phyloP scores from a whole-genome alignment of 2,797 vertebrate species.

The Manis javanica region DNA sequence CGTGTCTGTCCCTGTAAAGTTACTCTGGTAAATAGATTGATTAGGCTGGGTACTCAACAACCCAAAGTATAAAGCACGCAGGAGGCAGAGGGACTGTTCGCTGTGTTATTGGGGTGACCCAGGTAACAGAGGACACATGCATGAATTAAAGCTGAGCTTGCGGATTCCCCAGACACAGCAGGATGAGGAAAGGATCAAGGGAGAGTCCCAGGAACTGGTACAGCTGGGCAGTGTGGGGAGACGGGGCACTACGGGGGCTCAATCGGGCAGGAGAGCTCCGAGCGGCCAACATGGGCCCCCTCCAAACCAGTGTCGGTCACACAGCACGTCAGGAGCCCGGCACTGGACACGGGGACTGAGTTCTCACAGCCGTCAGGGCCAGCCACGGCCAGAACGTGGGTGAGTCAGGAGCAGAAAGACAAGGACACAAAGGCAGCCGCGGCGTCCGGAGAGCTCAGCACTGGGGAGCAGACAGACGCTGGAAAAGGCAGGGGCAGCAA shows the following conservation, averaged over 20 bases:
- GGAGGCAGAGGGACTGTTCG: not conserved
- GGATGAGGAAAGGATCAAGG: not conserved
- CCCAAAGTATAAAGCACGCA: not conserved
- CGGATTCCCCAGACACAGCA: not conserved
- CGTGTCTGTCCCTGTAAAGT: not conserved
- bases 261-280: too few relatives aligned
- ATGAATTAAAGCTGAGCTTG: not conserved
- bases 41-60: not conserved
- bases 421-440: too few relatives aligned
- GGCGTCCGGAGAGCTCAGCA: too few relatives aligned
- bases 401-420: too few relatives aligned
- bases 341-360: too few relatives aligned
- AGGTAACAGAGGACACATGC: not conserved
- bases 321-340: too few relatives aligned
- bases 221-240: not conserved
- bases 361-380: too few relatives aligned
- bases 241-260: not conserved
- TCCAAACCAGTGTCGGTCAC: too few relatives aligned
- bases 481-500: not conserved
- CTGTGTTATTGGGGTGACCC: not conserved
- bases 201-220: not conserved
- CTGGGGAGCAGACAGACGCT: too few relatives aligned
- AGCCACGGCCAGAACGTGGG: too few relatives aligned
- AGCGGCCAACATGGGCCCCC: too few relatives aligned
- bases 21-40: not conserved